Evolutionary conservation across 1,140 invertebrate species (phyloP).

Genomic region (Drosophila neocordata): DNA sequence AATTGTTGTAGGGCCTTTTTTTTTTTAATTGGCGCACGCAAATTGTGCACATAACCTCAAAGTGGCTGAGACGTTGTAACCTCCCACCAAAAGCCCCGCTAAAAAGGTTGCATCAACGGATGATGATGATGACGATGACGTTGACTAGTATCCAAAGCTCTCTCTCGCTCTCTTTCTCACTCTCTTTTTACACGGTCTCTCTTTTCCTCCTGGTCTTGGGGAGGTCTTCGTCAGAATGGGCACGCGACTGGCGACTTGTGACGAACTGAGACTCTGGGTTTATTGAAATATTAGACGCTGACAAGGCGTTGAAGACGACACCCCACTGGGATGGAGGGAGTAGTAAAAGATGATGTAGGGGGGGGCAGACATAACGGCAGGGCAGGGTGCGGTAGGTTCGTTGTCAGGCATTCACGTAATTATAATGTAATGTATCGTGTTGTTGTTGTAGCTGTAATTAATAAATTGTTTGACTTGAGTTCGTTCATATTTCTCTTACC

Average conservation of each 20-base stretch:
- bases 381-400: too few relatives aligned
- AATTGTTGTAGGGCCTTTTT: conserved; percentile 6
- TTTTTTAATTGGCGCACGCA: conserved; percentile 74
- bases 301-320: conserved; percentile 63
- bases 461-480: conserved; percentile 37
- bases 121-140: conserved; percentile 33
- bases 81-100: not conserved
- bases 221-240: conserved; percentile 54
- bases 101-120: conserved; percentile 23
- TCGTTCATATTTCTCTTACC: conserved; percentile 5
- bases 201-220: conserved; percentile 8
- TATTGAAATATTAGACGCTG: conserved; percentile 79
- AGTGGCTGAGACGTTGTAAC: conserved; percentile 40
- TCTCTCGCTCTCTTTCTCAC: not conserved
- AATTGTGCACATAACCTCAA: conserved; percentile 76
- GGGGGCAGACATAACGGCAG: not conserved
- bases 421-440: conserved; percentile 67
- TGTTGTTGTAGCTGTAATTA: conserved; percentile 33
- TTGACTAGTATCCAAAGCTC: conserved; percentile 29
- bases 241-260: conserved; percentile 60
- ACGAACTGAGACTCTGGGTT: conserved; percentile 40
- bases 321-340: conserved; percentile 30
- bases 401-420: conserved; percentile 49
- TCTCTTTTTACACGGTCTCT: not conserved
- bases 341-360: too few relatives aligned